phyloP scores from a whole-genome alignment of 2,797 vertebrate genomes.

The Microhierax caerulescens region DNA sequence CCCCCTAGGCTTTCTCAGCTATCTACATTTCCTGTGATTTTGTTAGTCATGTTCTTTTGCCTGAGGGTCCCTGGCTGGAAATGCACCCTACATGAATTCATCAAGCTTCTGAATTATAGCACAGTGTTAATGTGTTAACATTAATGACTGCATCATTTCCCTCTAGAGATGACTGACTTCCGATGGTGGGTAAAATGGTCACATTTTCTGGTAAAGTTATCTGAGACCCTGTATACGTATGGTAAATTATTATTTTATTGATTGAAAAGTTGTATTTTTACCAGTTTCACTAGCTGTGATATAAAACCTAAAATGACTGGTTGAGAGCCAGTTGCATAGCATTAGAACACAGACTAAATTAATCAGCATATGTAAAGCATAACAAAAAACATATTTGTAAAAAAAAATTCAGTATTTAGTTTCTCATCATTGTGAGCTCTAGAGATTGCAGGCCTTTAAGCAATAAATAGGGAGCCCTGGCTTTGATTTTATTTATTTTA shows the following conservation, averaged over 20 bases:
- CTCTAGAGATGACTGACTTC: neutral
- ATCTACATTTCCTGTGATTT: neutral
- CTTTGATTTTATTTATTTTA: neutral
- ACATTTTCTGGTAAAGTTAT: neutral
- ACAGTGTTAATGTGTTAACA: neutral
- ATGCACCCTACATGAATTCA: neutral
- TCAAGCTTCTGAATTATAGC: neutral
- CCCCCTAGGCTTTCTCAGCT: neutral
- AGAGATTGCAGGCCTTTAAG: neutral
- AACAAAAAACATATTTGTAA: neutral
- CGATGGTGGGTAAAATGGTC: accelerated
- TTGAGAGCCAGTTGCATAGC: neutral
- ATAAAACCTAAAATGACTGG: neutral
- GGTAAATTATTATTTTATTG: neutral
- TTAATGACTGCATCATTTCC: neutral
- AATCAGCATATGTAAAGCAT: neutral
- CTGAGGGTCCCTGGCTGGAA: neutral
- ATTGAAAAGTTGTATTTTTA: neutral
- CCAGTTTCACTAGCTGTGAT: neutral
- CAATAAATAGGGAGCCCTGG: neutral
- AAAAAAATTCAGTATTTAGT: neutral
- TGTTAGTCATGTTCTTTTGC: neutral
- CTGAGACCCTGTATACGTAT: neutral
- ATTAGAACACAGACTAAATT: neutral
- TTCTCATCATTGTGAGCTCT: neutral